Evolutionary conservation across 92 coral and sea anemone species (phyloP), one percentile per base, ranked within the genome.

Genomic region (Heteractis magnifica): DNA sequence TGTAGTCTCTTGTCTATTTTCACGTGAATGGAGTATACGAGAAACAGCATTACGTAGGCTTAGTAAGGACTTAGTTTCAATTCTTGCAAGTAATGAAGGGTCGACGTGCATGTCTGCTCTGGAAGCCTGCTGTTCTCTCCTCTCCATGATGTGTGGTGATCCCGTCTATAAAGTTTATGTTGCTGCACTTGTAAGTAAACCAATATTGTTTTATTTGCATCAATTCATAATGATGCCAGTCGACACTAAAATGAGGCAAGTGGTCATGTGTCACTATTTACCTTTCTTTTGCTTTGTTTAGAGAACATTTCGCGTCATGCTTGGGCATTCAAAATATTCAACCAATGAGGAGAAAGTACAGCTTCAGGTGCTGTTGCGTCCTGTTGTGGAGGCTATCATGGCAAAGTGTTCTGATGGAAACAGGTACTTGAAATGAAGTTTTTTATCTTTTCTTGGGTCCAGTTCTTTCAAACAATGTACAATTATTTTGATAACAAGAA

Each of bases 101-200:
- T 90, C 75, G 41, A 83, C 87, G 0, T 84, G 82, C 23, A 83
- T 92, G 79, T 82, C 91, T 26, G 92, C 89, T 52, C 84, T 96
- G 76, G 90, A 94, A 59, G 88, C 94, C 1, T 90, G 93, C 65
- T 92, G 98, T 81, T 96, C 96, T 12, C 83, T 92, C 70, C 80
- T 96, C 65, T 89, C 95, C 59, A 94, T 96, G 98, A 89, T 94
- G 96, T 96, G 99, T 86, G 98, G 98, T 13, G 99, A 96, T 58
- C 99, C 94, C 4, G 99, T 95, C 11, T 95, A 95, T 79, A 91
- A 93, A 71, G 98, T 95, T n/a, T 95, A 95, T 72, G 93, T 93
- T 3, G 94, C 93, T 26, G 98, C 98, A 11, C 79, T 94, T 93
- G 98, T 95, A 85, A 84, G 94, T 77, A 52, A 4, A 34, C 44